Percentiles rank a stretch among this genome's conserved stretches.
phyloP scores from a whole-genome alignment of 2,113 vertebrate genomes.

The Nerophis lumbriciformis region DNA sequence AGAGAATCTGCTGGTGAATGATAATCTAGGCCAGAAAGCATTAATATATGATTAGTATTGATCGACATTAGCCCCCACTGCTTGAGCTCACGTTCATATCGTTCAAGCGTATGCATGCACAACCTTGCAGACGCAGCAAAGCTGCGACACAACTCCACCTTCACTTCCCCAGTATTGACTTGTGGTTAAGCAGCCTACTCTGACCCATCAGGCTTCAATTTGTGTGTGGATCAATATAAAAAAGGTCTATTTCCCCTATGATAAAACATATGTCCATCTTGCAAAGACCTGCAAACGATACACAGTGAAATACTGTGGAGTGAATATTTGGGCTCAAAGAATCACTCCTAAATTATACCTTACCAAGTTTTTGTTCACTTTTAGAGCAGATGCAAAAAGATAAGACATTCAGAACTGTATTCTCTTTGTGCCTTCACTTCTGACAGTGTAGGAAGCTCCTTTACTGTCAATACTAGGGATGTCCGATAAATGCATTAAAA shows the following conservation, averaged over 20 bases:
- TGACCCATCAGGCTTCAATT: slow-evolving; percentile 45
- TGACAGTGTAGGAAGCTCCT: background rate
- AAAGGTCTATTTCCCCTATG: slow-evolving; percentile 41
- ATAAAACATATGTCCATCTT: slow-evolving; percentile 42
- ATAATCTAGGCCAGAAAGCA: slow-evolving; percentile 77
- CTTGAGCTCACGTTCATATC: slow-evolving; percentile 30
- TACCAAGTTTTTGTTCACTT: background rate
- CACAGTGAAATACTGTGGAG: background rate
- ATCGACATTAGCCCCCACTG: slow-evolving; percentile 70
- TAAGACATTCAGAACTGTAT: background rate
- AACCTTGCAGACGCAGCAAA: slow-evolving; percentile 49
- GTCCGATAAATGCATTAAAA: too few species aligned
- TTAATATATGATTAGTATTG: slow-evolving; percentile 91
- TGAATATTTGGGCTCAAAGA: too few species aligned
- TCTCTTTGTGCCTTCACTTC: background rate
- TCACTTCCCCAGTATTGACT: slow-evolving; percentile 47
- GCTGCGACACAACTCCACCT: slow-evolving; percentile 10
- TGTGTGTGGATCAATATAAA: slow-evolving; percentile 50
- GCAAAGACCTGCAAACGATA: slow-evolving; percentile 13
- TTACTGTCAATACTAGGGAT: background rate
- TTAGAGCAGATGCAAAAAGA: background rate
- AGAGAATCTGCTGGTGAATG: slow-evolving; percentile 65
- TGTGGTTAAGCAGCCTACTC: slow-evolving; percentile 54
- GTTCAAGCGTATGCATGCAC: slow-evolving; percentile 22
- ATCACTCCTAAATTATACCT: too few species aligned